Conservation (phyloP, 2,113 vertebrate species). For the Aix galericulata region DNA sequence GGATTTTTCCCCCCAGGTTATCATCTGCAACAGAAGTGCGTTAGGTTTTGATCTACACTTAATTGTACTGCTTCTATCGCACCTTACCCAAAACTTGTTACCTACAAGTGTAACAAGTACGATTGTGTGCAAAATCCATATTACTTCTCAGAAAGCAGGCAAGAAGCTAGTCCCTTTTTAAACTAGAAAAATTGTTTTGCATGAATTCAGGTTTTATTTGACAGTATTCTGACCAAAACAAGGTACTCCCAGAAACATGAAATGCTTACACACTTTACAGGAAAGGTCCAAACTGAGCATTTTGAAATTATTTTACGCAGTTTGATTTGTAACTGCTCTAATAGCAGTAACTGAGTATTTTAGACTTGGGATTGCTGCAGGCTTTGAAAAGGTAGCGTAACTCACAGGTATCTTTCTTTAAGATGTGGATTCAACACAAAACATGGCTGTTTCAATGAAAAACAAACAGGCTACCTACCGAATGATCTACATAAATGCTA, state of each 20-base stretch:
- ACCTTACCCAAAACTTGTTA: not conserved
- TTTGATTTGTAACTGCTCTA: not conserved
- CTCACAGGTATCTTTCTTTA: not conserved
- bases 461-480: not conserved
- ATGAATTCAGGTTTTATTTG: not conserved
- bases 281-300: not conserved
- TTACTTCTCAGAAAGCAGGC: not conserved
- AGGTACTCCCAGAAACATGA: not conserved
- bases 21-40: not conserved
- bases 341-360: not conserved
- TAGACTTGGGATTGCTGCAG: not conserved
- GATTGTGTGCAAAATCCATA: not conserved
- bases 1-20: not conserved
- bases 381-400: not conserved
- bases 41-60: not conserved
- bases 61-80: not conserved
- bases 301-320: not conserved
- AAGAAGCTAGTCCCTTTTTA: not conserved
- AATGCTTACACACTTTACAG: not conserved
- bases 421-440: not conserved
- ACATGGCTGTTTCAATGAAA: not conserved
- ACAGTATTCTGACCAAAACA: not conserved
- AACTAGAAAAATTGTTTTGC: not conserved
- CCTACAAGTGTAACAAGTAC: not conserved
- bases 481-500: constrained; percentile 59